Base-by-base conservation (phyloP, 92 coral and sea anemone species). In the Epizoanthus fatuus region DNA sequence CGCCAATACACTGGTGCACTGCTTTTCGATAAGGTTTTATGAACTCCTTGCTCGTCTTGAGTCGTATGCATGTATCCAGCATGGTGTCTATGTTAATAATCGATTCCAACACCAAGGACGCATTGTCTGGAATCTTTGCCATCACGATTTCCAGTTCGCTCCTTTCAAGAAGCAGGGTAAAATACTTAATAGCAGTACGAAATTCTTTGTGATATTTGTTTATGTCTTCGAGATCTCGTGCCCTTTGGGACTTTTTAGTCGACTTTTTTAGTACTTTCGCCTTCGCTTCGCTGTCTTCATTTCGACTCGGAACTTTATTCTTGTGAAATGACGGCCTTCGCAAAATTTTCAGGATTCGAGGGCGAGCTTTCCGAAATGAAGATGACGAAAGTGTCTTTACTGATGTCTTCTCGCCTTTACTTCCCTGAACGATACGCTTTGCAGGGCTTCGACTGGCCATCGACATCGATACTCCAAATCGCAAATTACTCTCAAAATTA, bases 121-220 rank as follows among this genome's bases (percentile, higher is more conserved):
- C 90, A 87, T 95, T 97, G 84, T 93, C 99, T 3, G 99, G 99
- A 25, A 97, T 90, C 86, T 95, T 97, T 2, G 98, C 95, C 96
- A 95, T 94, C 29, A 97, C 88, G 60, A 93, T 97, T 53, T 95
- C 96, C 90, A 92, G 86, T 69, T 88, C 89, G 81, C 69, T 92
- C 60, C 88, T 89, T 49, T 97, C 94, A 53, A 97, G 84, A 20
- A 97, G 89, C 32, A 95, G 93, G 53, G 89, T 91, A 64, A 97
- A 97, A 81, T 97, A 97, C 16, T 85, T 81, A 35, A 93, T 95
- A 8, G 99, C 99, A 42, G 92, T 88, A 35, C 85, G 84, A 12
- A 97, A 85, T 52, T 97, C 99, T 72, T 97, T 97, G 69, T 97
- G 97, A 22, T 93, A 92, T 45, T 93, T 90, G 55, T 90, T 88